phyloP scores from a whole-genome alignment of 2,113 vertebrate species.

The Rhinichthys klamathensis region DNA sequence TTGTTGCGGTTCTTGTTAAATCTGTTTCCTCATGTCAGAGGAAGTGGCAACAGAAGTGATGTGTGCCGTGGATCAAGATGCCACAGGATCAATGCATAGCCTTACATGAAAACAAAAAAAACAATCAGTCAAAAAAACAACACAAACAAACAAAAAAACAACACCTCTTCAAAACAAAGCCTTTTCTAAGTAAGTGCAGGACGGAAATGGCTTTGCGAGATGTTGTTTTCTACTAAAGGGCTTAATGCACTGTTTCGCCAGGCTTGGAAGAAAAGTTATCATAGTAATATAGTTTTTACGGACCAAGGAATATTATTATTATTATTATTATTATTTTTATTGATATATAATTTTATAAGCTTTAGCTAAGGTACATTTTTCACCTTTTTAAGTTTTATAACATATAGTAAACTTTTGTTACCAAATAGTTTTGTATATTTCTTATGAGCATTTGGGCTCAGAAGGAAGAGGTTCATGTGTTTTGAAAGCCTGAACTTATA shows the following conservation, averaged over 20 bases:
- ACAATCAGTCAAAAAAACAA: neutral
- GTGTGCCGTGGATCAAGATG: conserved; percentile 34
- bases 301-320: conserved; percentile 85
- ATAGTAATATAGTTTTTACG: conserved; percentile 89
- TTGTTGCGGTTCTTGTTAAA: conserved; percentile 23
- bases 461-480: conserved; percentile 36
- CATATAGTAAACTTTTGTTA: conserved; percentile 89
- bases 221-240: conserved; percentile 42
- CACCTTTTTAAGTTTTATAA: conserved; percentile 85
- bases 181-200: conserved; percentile 1
- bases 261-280: conserved; percentile 52
- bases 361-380: conserved; percentile 96
- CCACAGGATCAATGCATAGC: conserved; percentile 43
- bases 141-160: neutral
- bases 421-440: conserved; percentile 84
- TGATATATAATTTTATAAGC: conserved; percentile 87
- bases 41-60: conserved; percentile 8
- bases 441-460: conserved; percentile 56
- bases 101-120: conserved; percentile 25
- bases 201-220: conserved; percentile 49
- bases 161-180: conserved; percentile 10
- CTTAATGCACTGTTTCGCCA: conserved; percentile 37
- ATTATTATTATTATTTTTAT: conserved; percentile 70
- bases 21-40: neutral
- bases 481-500: conserved; percentile 34